phyloP scores from a whole-genome alignment of 2,113 vertebrate genomes.

The Peromyscus californicus region DNA sequence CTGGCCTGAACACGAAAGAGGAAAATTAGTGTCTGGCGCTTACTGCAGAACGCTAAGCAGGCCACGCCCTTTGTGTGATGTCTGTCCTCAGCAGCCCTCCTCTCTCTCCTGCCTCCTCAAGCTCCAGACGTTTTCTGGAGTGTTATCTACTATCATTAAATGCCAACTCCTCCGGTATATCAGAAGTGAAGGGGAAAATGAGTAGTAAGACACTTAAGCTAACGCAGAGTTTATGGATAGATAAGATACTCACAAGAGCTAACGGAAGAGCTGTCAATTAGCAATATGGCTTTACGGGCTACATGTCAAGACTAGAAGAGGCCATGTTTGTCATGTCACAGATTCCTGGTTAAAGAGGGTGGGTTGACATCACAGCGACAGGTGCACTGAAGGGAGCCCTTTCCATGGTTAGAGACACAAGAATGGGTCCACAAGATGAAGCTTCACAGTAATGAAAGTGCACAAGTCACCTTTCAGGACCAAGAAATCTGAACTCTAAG shows the following conservation, averaged over 20 bases:
- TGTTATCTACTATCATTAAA: neutral
- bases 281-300: neutral
- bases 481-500: constrained; percentile 17
- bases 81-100: neutral
- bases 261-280: neutral
- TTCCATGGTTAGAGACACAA: neutral
- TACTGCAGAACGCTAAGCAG: neutral
- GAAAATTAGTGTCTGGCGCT: neutral
- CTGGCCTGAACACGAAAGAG: neutral
- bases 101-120: neutral
- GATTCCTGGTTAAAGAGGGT: neutral
- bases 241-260: neutral
- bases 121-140: neutral
- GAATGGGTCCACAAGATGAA: neutral
- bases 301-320: neutral
- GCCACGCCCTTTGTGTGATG: neutral
- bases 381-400: neutral
- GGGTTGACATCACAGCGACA: neutral
- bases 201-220: constrained; percentile 1
- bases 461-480: neutral
- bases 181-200: neutral
- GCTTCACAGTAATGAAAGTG: neutral
- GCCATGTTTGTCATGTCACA: neutral
- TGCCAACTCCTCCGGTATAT: neutral
- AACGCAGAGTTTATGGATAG: neutral